phyloP scores from a whole-genome alignment of 1,140 invertebrate species.

The Theocolax elegans region DNA sequence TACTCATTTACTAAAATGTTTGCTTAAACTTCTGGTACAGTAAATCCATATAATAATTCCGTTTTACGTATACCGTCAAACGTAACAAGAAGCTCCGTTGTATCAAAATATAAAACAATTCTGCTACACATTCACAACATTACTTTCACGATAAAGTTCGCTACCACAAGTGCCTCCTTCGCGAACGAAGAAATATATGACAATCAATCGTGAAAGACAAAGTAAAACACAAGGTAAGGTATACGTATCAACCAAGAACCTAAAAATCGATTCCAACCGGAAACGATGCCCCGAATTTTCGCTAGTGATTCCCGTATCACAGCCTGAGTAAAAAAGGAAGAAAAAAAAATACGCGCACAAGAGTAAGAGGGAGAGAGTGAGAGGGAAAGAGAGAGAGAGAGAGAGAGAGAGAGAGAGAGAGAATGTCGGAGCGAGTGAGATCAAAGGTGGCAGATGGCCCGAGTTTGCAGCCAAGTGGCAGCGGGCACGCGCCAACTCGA shows the following conservation, averaged over 20 bases:
- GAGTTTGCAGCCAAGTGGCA: slow-evolving; percentile 66
- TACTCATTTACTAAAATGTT: no score
- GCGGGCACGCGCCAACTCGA: slow-evolving; percentile 62
- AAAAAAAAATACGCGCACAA: not conserved
- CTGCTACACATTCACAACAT: no score
- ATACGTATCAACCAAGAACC: no score
- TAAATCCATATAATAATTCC: no score
- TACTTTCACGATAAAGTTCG: no score
- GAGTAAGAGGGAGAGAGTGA: slow-evolving; percentile 4
- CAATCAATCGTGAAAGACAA: not conserved
- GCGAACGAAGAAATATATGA: not conserved
- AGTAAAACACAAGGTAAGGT: no score
- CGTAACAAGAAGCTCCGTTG: no score
- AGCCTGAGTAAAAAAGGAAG: not conserved
- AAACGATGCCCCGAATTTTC: slow-evolving; percentile 23
- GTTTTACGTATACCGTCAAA: no score
- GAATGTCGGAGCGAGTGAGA: slow-evolving; percentile 46
- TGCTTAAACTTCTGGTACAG: no score
- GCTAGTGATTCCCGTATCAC: slow-evolving; percentile 38
- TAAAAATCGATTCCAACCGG: no score
- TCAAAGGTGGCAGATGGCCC: slow-evolving; percentile 61
- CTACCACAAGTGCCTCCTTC: no score
- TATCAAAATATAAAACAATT: no score
- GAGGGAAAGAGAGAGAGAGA: slow-evolving; percentile 40
- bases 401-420: slow-evolving; percentile 36